Conservation (phyloP, 2,888 invertebrate genomes). For the Tenthredo livida region DNA sequence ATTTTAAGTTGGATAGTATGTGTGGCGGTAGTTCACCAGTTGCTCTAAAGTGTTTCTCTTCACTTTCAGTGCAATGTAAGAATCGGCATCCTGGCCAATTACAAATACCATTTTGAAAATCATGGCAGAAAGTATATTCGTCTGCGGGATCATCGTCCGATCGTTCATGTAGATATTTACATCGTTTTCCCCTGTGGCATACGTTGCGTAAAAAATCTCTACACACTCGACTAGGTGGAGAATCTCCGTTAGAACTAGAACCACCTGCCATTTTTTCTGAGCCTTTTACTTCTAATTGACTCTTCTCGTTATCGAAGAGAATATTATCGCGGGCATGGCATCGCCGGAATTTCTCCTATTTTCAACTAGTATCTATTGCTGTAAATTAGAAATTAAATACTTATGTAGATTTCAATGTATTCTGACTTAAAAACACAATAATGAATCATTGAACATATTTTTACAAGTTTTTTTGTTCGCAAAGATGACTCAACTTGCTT, state of each 20-base stretch:
- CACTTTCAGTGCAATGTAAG: slow-evolving; percentile 88
- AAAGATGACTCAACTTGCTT: neutral
- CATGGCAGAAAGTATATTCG: slow-evolving; percentile 82
- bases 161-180: slow-evolving; percentile 80
- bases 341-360: slow-evolving; percentile 2
- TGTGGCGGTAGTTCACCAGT: slow-evolving; percentile 86
- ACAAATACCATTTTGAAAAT: slow-evolving; percentile 88
- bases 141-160: slow-evolving; percentile 74
- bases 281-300: neutral
- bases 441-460: neutral
- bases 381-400: slow-evolving; percentile 26
- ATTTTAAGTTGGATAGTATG: slow-evolving; percentile 72
- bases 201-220: slow-evolving; percentile 82
- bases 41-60: slow-evolving; percentile 87
- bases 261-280: slow-evolving; percentile 66
- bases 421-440: neutral
- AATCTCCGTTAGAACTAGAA: slow-evolving; percentile 63
- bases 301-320: neutral
- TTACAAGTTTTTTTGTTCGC: neutral
- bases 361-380: slow-evolving; percentile 8
- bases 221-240: slow-evolving; percentile 77
- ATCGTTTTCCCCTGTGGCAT: slow-evolving; percentile 80
- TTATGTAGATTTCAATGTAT: slow-evolving; percentile 22
- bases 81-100: slow-evolving; percentile 87
- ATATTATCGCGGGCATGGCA: slow-evolving; percentile 40